Percentiles rank a stretch among this genome's conserved stretches.
phyloP scores from a whole-genome alignment of 2,888 invertebrate genomes.

The Dolomedes plantarius region DNA sequence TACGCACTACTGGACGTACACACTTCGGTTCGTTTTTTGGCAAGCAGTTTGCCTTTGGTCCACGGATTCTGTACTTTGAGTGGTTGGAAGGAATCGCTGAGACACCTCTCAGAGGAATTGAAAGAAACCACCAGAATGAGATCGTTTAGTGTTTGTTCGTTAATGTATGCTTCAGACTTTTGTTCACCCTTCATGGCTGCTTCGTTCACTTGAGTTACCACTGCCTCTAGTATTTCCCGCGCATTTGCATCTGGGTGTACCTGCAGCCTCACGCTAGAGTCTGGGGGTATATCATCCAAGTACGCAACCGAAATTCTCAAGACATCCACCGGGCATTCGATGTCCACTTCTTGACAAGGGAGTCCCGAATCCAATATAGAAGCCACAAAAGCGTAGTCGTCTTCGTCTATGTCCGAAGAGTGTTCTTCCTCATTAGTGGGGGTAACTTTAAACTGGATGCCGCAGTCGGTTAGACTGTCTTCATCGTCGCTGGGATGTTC shows the following conservation, averaged over 20 bases:
- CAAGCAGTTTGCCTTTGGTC: slow-evolving; percentile 94
- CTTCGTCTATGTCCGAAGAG: neutral
- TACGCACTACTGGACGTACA: slow-evolving; percentile 22
- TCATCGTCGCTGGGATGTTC: slow-evolving; percentile 58
- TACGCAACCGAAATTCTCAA: slow-evolving; percentile 95
- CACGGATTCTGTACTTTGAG: slow-evolving; percentile 96
- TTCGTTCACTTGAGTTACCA: slow-evolving; percentile 96
- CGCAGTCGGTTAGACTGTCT: slow-evolving; percentile 57
- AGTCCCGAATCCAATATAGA: slow-evolving; percentile 33
- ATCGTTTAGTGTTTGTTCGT: slow-evolving; percentile 79
- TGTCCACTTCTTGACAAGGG: neutral
- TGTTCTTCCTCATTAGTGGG: neutral
- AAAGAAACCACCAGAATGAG: slow-evolving; percentile 94
- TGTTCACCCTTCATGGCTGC: slow-evolving; percentile 89
- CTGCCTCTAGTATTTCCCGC: slow-evolving; percentile 95
- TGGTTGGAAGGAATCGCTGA: slow-evolving; percentile 95
- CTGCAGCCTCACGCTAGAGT: slow-evolving; percentile 93
- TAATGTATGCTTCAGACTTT: slow-evolving; percentile 87
- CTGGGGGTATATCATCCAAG: slow-evolving; percentile 94
- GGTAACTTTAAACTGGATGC: slow-evolving; percentile 48
- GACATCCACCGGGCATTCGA: slow-evolving; percentile 72
- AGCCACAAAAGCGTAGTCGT: slow-evolving; percentile 24
- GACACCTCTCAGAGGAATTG: slow-evolving; percentile 91
- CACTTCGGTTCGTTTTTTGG: slow-evolving; percentile 84
- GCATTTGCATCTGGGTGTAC: slow-evolving; percentile 95